Conservation (phyloP, 2,888 invertebrate genomes). For the Drosophila subquinaria region DNA sequence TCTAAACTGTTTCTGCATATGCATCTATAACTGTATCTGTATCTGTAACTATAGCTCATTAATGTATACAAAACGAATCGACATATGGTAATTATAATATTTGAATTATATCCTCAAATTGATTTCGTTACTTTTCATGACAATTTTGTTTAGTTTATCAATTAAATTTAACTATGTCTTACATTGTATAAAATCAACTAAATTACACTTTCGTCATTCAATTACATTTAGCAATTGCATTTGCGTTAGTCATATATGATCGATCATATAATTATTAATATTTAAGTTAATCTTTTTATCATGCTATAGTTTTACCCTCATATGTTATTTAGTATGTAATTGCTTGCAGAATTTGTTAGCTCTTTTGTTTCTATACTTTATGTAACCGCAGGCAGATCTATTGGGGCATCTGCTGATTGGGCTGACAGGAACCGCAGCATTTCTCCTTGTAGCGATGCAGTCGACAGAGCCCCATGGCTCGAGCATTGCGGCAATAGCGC, state of each 20-base stretch:
- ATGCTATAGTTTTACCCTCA: constrained; percentile 41
- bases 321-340: constrained; percentile 53
- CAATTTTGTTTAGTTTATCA: constrained; percentile 26
- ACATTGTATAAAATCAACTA: constrained; percentile 45
- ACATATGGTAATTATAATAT: constrained; percentile 29
- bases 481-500: constrained; percentile 94
- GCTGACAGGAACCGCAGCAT: constrained; percentile 93
- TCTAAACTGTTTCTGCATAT: constrained; percentile 6
- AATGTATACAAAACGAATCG: constrained; percentile 46
- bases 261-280: constrained; percentile 34
- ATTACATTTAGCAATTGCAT: constrained; percentile 17
- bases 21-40: constrained; percentile 2
- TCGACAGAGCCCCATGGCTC: constrained; percentile 94
- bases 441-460: constrained; percentile 93
- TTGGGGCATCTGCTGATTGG: constrained; percentile 54
- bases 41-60: constrained; percentile 30
- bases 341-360: constrained; percentile 48
- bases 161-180: constrained; percentile 58
- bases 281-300: constrained; percentile 37
- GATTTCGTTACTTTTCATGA: constrained; percentile 33
- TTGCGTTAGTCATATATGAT: constrained; percentile 23
- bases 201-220: constrained; percentile 30
- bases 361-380: constrained; percentile 7
- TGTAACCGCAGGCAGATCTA: constrained; percentile 36
- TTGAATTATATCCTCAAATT: constrained; percentile 40